Evolutionary conservation across 2,797 vertebrate genomes (phyloP).

Genomic region (Leptodactylus fallax): DNA sequence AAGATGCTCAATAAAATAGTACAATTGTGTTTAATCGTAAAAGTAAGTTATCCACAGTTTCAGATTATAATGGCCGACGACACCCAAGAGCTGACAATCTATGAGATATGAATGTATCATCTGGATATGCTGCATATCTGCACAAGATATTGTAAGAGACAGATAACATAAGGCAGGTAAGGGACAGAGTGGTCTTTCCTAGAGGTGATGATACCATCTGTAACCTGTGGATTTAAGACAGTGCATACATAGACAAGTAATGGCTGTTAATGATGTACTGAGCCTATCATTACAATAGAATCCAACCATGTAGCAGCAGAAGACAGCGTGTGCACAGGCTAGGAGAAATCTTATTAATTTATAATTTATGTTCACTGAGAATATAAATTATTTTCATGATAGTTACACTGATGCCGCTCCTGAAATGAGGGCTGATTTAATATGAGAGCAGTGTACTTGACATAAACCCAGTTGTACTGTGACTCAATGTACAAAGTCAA

Average conservation of each 20-base stretch:
- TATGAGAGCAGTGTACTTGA: background rate
- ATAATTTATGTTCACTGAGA: conserved; percentile 51
- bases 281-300: background rate
- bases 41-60: background rate
- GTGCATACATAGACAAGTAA: background rate
- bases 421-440: conserved; percentile 35
- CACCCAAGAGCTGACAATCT: conserved; percentile 8
- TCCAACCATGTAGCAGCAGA: background rate
- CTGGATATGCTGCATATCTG: background rate
- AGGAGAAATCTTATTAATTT: conserved; percentile 45
- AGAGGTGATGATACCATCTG: background rate
- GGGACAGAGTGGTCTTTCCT: background rate
- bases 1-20: background rate
- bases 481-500: background rate
- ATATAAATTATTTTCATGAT: conserved; percentile 57
- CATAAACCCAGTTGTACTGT: background rate
- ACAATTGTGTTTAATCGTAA: background rate
- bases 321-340: background rate
- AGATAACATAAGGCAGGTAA: background rate
- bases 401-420: background rate
- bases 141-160: background rate
- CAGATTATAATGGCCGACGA: background rate
- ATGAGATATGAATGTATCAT: background rate
- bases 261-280: conserved; percentile 4
- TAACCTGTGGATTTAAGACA: conserved; percentile 2